Base-by-base conservation (phyloP, 2,888 invertebrate species). In the Lasioglossum leucozonium region DNA sequence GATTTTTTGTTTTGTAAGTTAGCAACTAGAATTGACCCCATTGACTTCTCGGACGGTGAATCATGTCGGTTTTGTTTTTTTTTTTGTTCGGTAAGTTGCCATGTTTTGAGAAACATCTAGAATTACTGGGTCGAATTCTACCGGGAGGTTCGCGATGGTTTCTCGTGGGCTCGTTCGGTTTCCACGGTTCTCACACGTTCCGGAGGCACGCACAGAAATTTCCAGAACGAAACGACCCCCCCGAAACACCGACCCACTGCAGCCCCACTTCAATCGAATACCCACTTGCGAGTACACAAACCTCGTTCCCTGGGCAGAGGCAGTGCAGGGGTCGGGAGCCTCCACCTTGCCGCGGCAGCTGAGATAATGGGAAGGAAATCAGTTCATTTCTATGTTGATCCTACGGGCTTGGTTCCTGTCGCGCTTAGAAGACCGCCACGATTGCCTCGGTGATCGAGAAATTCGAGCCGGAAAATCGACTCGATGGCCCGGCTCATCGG, bases 321-420 rank as follows among this genome's bases (percentile, higher is more conserved):
- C n/a, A n/a, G n/a, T n/a, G 51, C 72, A 69, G 79, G 40, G 72
- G 30, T 34, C 65, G 74, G 55, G 26, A 26, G 58, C 78, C 77
- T 79, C 30, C 34, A 78, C 82, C 83, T 81, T 82, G 37, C 81
- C 84, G 72, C 82, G 84, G 82, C 86, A 88, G 89, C 89, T 89
- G 92, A 94, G 94, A 95, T 94, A 95, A 94, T 94, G 93, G 94
- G 93, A 94, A 94, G 94, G 93, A 95, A 95, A 95, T 95, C 94
- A 95, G 95, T 94, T 95, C 94, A 94, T 95, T 95, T 95, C 94
- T 95, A 95, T 95, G 95, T 94, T 95, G 95, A 95, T 95, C 95
- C 95, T 90, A 91, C 90, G 91, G 92, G 85, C 84, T 88, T 80
- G 87, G 81, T 87, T 67, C 81, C 89, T 84, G 90, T 87, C 89